Evolutionary conservation across 1,140 invertebrate genomes (phyloP).

Genomic region (Acromyrmex heyeri): DNA sequence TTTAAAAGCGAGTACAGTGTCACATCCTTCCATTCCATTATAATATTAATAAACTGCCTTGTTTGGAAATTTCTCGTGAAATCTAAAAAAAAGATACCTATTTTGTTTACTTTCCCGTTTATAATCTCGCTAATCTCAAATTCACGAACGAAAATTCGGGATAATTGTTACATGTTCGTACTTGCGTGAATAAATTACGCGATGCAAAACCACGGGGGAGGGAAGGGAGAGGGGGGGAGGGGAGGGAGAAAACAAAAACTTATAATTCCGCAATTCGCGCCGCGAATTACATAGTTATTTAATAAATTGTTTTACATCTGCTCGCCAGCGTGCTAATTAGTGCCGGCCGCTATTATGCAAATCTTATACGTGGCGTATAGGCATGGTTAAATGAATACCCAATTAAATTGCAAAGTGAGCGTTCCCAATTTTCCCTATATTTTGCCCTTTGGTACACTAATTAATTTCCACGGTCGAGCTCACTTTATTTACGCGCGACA

Average conservation of each 20-base stretch:
- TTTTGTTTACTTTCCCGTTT: neutral
- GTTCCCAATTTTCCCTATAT: constrained; percentile 73
- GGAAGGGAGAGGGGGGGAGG: neutral
- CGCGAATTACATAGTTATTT: constrained; percentile 62
- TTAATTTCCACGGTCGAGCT: constrained; percentile 79
- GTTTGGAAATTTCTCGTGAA: neutral
- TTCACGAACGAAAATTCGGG: constrained; percentile 32
- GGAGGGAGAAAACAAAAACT: constrained; percentile 41
- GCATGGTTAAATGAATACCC: constrained; percentile 75
- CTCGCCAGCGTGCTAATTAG: constrained; percentile 56
- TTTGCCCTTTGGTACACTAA: constrained; percentile 74
- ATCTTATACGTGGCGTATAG: constrained; percentile 50
- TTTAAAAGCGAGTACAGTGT: neutral
- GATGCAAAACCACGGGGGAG: constrained; percentile 3
- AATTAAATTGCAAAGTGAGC: constrained; percentile 73
- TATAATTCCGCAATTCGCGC: constrained; percentile 54
- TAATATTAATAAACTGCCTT: neutral
- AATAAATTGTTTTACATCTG: constrained; percentile 63
- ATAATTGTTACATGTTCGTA: constrained; percentile 62
- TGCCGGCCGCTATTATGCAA: constrained; percentile 57
- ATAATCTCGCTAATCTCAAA: constrained; percentile 39
- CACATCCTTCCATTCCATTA: neutral
- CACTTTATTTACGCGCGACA: constrained; percentile 80
- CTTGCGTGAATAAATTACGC: constrained; percentile 59
- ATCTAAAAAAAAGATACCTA: neutral